phyloP scores from a whole-genome alignment of 2,113 vertebrate species.

The Ceyx margarethae region DNA sequence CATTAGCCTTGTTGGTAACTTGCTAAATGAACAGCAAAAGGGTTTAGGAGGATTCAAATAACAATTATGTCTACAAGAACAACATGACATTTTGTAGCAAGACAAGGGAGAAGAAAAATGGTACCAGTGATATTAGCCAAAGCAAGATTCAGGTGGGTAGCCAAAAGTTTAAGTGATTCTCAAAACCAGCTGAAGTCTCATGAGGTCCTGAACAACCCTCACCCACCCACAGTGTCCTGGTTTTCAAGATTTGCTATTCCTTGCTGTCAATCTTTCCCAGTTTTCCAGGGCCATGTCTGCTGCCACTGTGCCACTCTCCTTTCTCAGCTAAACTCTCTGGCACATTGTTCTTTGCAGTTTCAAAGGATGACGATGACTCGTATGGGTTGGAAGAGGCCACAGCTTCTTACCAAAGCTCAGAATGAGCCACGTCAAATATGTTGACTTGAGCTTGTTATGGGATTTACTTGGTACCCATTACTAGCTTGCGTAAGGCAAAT shows the following conservation, averaged over 20 bases:
- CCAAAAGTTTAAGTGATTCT: neutral
- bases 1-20: slow-evolving; percentile 56
- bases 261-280: neutral
- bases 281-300: neutral
- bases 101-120: neutral
- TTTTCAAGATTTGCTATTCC: neutral
- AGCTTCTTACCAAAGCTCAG: neutral
- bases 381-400: neutral
- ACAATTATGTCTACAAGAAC: slow-evolving; percentile 52
- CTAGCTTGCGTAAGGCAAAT: neutral
- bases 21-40: slow-evolving; percentile 65
- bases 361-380: neutral
- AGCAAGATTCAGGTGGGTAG: neutral
- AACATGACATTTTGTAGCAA: slow-evolving; percentile 28
- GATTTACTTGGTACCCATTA: neutral
- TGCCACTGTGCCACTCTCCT: neutral
- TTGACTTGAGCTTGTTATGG: neutral
- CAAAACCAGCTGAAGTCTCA: neutral
- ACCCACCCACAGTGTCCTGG: neutral
- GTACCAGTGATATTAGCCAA: neutral
- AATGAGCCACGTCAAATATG: neutral
- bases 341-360: neutral
- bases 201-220: fast-evolving
- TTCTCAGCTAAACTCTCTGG: neutral
- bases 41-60: slow-evolving; percentile 63